A percentile compares a stretch with the other conserved stretches of the same genome.
These are phyloP conservation scores for Coelopa pilipes DNA, from an alignment of 2,888 invertebrate genomes.

Conservation along the genomic window DNA sequence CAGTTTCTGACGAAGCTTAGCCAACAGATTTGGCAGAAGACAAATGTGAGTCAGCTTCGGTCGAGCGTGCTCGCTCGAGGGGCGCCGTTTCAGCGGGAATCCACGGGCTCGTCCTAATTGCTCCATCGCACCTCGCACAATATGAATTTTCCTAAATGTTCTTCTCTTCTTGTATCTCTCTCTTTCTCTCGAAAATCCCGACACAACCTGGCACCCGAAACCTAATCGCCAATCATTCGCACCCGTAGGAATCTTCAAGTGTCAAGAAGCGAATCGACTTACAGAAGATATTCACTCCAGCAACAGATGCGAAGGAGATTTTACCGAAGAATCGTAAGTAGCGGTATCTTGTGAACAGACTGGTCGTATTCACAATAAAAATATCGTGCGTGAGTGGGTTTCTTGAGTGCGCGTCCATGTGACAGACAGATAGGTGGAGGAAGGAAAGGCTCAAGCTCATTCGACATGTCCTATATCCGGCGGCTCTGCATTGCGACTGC, in stretches of 20 bases:
- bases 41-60: slow-evolving; percentile 21
- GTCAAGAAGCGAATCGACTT: slow-evolving; percentile 77
- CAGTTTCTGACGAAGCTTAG: slow-evolving; percentile 84
- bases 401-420: neutral
- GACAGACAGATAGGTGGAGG: no score
- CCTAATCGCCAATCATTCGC: neutral
- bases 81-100: neutral
- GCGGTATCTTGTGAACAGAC: neutral
- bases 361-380: neutral
- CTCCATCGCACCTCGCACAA: neutral
- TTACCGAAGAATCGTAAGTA: slow-evolving; percentile 77
- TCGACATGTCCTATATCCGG: neutral
- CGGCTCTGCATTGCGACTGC: slow-evolving; percentile 10
- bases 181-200: slow-evolving; percentile 2
- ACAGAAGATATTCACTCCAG: slow-evolving; percentile 89
- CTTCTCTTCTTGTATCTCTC: slow-evolving; percentile 5
- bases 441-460: neutral
- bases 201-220: neutral
- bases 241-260: slow-evolving; percentile 53
- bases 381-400: neutral
- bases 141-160: neutral
- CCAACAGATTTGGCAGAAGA: slow-evolving; percentile 77
- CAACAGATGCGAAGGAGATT: slow-evolving; percentile 83
- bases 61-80: no score
- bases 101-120: neutral